Base-by-base conservation (phyloP, 2,797 vertebrate genomes). In the Manis pentadactyla region DNA sequence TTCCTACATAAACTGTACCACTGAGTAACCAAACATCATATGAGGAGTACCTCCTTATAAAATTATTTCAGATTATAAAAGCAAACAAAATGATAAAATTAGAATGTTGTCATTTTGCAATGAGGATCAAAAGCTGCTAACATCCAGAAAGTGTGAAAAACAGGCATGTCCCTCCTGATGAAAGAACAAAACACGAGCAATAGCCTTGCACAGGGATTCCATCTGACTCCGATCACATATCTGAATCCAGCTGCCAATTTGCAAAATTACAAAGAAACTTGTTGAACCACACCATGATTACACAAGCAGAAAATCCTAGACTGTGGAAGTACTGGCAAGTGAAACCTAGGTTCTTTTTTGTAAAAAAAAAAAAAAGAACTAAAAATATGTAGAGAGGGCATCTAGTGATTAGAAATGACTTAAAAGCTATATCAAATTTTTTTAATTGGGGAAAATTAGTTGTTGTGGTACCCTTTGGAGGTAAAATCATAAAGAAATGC, bases 1-100 rank as follows among this genome's bases (percentile, higher is more conserved):
- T 79, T 71, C 25, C 3, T 19, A 71, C 2, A 87, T 7, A 81
- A 66, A 74, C 18, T 23, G 0, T 66, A 37, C 12, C 11, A 51
- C 12, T 39, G 7, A 27, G 11, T 57, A 91, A 79, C 1, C 9
- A 46, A 87, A 73, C 15, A 61, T 77, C n/a, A 85, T 9, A 63
- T 63, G 46, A 51, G 23, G 14, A 37, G 3, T 31, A 7, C 39
- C 10, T 79, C 12, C 17, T n/a, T 53, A 59, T 34, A 92, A 75
- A 75, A 82, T 82, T 42, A 27, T 66, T 49, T 63, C 49, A 92
- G 11, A n/a, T 59, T 39, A 31, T 95, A 81, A 92, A 95, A 63
- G 51, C 31, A 81, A 57, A 49, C 21, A 87, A 39, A 87, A n/a
- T 81, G n/a, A 25, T 92, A 82, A 87, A 81, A 75, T 74, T 66